Conservation (phyloP, 2,797 vertebrate species). For the Prunella strophiata region DNA sequence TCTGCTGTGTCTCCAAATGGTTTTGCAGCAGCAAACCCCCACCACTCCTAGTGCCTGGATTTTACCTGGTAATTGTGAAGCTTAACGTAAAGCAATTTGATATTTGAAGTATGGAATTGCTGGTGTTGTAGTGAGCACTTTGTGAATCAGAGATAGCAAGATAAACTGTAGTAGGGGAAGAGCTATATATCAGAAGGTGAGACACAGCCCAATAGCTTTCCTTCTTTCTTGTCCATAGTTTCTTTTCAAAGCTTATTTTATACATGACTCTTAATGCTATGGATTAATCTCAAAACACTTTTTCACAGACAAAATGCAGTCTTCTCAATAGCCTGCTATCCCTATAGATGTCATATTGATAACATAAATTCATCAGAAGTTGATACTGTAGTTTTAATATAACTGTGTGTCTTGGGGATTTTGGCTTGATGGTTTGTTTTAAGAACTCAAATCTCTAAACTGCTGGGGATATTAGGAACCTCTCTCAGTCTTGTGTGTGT, state of each 20-base stretch:
- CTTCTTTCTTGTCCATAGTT: background rate
- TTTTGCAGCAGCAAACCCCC: background rate
- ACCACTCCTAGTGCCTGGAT: background rate
- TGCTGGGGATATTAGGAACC: background rate
- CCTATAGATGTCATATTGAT: background rate
- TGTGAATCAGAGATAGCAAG: background rate
- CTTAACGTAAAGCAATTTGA: background rate
- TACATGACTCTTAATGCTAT: background rate
- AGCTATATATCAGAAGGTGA: background rate
- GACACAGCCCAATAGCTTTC: background rate
- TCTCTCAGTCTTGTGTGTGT: background rate
- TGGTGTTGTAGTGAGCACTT: background rate
- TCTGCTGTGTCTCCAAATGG: background rate
- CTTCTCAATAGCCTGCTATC: background rate
- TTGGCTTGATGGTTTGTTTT: conserved; percentile 3
- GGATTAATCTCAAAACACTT: background rate
- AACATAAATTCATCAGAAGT: background rate
- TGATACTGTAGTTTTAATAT: background rate
- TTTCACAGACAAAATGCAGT: background rate
- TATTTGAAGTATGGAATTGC: background rate
- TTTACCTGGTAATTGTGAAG: background rate
- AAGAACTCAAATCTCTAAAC: background rate
- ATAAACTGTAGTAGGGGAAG: background rate
- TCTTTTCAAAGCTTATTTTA: background rate
- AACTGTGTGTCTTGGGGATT: background rate